These are phyloP conservation scores for Caenorhabditis imperialis DNA, from an alignment of 2,888 invertebrate genomes.

Conservation along the genomic window DNA sequence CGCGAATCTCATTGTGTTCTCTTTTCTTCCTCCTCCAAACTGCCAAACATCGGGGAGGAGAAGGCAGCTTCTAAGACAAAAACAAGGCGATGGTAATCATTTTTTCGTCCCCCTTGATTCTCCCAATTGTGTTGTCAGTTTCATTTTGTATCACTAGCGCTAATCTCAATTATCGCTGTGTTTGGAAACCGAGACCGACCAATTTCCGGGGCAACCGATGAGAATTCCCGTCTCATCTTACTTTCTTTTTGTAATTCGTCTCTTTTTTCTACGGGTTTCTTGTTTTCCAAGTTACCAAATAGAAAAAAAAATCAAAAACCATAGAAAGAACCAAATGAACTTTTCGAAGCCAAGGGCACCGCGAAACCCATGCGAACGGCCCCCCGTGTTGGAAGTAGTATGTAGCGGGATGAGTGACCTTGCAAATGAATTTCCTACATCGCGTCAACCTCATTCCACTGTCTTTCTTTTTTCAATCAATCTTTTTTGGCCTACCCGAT, in stretches of 20 bases:
- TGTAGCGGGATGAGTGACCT: slow-evolving; percentile 49
- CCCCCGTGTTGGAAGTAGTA: slow-evolving; percentile 41
- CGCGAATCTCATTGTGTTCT: too few species aligned
- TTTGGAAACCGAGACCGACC: slow-evolving; percentile 15
- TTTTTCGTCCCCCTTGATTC: slow-evolving; percentile 8
- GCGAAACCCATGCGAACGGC: slow-evolving; percentile 20
- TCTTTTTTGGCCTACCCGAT: slow-evolving; percentile 28
- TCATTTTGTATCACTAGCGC: slow-evolving; percentile 39
- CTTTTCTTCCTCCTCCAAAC: too few species aligned
- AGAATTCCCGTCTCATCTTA: neutral
- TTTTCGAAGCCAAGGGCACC: slow-evolving; percentile 3
- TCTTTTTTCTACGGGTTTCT: neutral
- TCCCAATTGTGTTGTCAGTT: slow-evolving; percentile 45
- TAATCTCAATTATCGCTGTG: slow-evolving; percentile 37
- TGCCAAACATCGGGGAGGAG: neutral
- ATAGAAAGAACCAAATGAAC: too few species aligned
- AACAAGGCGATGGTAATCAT: slow-evolving; percentile 9
- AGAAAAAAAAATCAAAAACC: too few species aligned
- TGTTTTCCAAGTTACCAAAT: neutral
- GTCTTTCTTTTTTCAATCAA: slow-evolving; percentile 46
- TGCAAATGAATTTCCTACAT: slow-evolving; percentile 49
- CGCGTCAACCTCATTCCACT: slow-evolving; percentile 53
- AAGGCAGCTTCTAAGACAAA: slow-evolving; percentile 12
- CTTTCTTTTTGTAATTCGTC: neutral
- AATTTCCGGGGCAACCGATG: slow-evolving; percentile 21